Conservation (phyloP, 2,797 vertebrate genomes). For the Chaetophractus vellerosus region DNA sequence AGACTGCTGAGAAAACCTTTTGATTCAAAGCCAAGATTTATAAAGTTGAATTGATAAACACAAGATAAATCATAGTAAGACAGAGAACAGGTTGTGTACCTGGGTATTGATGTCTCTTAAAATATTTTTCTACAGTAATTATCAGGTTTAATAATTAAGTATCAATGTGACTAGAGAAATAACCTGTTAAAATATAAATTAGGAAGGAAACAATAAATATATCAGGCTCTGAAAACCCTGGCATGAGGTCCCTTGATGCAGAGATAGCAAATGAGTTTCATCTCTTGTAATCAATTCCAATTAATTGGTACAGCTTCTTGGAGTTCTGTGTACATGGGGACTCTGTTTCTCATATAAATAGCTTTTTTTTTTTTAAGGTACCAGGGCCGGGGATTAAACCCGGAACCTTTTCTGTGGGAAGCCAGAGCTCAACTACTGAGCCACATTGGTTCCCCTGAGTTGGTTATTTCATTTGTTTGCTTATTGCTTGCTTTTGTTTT, state of each 20-base stretch:
- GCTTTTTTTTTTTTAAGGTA: background rate
- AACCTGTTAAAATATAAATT: slow-evolving; percentile 67
- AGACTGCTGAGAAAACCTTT: slow-evolving; percentile 53
- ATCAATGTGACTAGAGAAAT: slow-evolving; percentile 56
- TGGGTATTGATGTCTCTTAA: slow-evolving; percentile 31
- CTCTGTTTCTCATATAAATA: background rate
- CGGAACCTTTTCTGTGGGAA: too few relatives aligned
- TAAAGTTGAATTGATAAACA: slow-evolving; percentile 36
- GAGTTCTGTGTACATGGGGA: background rate
- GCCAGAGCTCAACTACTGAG: too few relatives aligned
- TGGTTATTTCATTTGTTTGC: too few relatives aligned
- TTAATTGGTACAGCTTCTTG: background rate
- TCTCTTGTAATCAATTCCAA: background rate
- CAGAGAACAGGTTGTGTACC: slow-evolving; percentile 24
- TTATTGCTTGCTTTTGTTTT: too few relatives aligned
- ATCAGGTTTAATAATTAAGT: slow-evolving; percentile 71
- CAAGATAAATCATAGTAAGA: slow-evolving; percentile 33
- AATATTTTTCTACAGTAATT: slow-evolving; percentile 63
- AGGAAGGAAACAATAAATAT: slow-evolving; percentile 47
- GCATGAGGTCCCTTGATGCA: slow-evolving; percentile 42
- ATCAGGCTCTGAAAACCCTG: slow-evolving; percentile 23
- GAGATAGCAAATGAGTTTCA: slow-evolving; percentile 53
- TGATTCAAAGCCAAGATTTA: slow-evolving; percentile 58
- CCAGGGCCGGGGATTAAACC: too few relatives aligned
- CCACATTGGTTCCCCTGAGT: too few relatives aligned